Evolutionary conservation across 1,140 invertebrate species (phyloP).

Genomic region (Caenorhabditis brenneri): DNA sequence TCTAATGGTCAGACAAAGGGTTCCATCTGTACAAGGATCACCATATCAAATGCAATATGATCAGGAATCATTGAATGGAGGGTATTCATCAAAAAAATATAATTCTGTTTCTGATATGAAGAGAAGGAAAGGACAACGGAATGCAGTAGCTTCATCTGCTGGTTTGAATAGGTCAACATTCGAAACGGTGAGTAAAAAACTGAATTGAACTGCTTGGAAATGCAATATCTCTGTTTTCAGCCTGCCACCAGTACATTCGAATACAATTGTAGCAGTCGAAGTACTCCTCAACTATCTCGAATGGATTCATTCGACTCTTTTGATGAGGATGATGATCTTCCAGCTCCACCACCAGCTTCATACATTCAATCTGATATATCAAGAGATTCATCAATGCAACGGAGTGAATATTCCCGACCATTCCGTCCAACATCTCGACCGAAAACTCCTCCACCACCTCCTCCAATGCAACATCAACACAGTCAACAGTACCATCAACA

Average conservation of each 20-base stretch:
- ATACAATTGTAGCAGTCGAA: slow-evolving; percentile 36
- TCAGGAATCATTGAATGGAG: slow-evolving; percentile 45
- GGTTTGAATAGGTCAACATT: slow-evolving; percentile 25
- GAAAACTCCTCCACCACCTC: slow-evolving; percentile 52
- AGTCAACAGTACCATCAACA: not conserved
- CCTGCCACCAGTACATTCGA: not conserved
- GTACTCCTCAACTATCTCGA: slow-evolving; percentile 16
- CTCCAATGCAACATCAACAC: slow-evolving; percentile 33
- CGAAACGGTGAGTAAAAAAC: not conserved
- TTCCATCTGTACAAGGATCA: slow-evolving; percentile 51
- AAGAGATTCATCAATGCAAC: slow-evolving; percentile 16
- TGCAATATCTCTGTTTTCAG: no score
- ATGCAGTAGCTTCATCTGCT: slow-evolving; percentile 51
- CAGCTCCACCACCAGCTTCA: not conserved
- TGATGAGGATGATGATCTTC: not conserved
- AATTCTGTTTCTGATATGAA: slow-evolving; percentile 94
- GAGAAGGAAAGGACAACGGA: slow-evolving; percentile 75
- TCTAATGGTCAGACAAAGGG: slow-evolving; percentile 82
- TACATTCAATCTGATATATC: not conserved
- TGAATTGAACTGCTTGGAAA: no score
- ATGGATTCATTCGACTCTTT: slow-evolving; percentile 34
- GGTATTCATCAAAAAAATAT: slow-evolving; percentile 77
- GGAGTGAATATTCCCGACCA: slow-evolving; percentile 61
- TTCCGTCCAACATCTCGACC: slow-evolving; percentile 55
- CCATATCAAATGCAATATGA: slow-evolving; percentile 46